Base-by-base conservation (phyloP, 2,797 vertebrate genomes). In the Lacerta bilineata region DNA sequence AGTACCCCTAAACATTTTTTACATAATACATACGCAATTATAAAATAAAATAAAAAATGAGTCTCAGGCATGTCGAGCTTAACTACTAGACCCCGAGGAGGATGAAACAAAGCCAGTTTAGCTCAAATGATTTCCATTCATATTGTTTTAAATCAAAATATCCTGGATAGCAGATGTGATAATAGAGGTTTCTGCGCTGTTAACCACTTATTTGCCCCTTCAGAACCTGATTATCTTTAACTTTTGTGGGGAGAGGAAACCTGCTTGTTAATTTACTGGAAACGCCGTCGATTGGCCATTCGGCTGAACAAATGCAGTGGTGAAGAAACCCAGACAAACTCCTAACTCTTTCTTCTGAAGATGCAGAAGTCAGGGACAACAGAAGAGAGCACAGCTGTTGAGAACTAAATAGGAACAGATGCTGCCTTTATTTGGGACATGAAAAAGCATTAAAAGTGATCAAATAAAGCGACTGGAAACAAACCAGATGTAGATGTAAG, bases 381-480 rank as follows among this genome's bases (percentile, higher is more conserved):
- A 41, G 2, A 82, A 33, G 85, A 66, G 33, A 69, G 66, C 76
- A 80, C 85, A 81, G 50, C 86, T 75, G 50, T 46, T 39, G 17
- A 81, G 69, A 74, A 29, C 33, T 71, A 72, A 81, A 74, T 46
- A 81, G 79, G 29, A 81, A 64, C 86, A 87, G 86, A 81, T 75
- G 69, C 27, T 43, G 33, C 36, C 50, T 87, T 87, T 87, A 72
- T 81, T 43, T 74, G 86, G 68, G 79, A 81, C 27, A 81, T 39
- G 27, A 29, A n/a, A 55, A 23, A 81, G 55, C 50, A 61, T 68
- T 33, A 87, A 41, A 64, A 61, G 25, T 64, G 27, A 82, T 46
- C 25, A 87, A 66, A 82, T 87, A 75, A 82, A 82, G 39, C 18
- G 18, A 66, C 39, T 66, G 39, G 79, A 87, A 87, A 82, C 39